Evolutionary conservation across 1,140 invertebrate species (phyloP), one percentile per base, ranked within the genome.

Genomic region (Drosophila bocki): DNA sequence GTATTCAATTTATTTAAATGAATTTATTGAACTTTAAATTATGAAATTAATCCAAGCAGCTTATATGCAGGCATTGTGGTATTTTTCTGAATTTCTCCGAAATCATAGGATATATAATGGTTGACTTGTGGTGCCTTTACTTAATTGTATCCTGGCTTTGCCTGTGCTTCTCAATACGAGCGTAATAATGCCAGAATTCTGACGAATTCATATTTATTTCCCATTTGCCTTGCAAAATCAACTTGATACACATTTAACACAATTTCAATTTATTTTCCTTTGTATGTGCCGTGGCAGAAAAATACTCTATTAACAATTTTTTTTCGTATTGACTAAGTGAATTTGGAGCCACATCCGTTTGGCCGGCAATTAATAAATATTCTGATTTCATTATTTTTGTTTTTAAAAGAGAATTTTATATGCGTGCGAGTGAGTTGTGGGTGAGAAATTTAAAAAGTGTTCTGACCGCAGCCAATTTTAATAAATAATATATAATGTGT

Each of bases 351-450:
- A 37, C 50, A 78, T 44, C 65, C 53, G 44, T 71, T 50, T 68
- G 64, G 33, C 59, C 50, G 37, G 42, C 65, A 69, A 65, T 64
- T 69, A 85, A 85, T 90, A 90, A 56, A 85, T 76, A 90, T 90
- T 78, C 85, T 80, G 85, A 90, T 90, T 90, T 90, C 85, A 90
- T 90, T 84, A 50, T 63, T 58, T 44, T 44, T 42, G 7, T 26
- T 57, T 41, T 47, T 48, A 39, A 42, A 54, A 37, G 42, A 41
- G 26, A 29, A 58, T 64, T 47, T 35, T 47, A 42, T 7, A 33
- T 35, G 29, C n/a, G 22, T 47, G 33, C 1, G 12, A 13, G 29
- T 33, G 2, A n/a, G 39, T 32, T 19, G 63, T 42, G 32, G 39
- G 65, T 48, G 51, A 35, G 15, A 35, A 80, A 76, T 68, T 59